Conservation (phyloP, 1,140 invertebrate species). For the Drosophila suzukii region DNA sequence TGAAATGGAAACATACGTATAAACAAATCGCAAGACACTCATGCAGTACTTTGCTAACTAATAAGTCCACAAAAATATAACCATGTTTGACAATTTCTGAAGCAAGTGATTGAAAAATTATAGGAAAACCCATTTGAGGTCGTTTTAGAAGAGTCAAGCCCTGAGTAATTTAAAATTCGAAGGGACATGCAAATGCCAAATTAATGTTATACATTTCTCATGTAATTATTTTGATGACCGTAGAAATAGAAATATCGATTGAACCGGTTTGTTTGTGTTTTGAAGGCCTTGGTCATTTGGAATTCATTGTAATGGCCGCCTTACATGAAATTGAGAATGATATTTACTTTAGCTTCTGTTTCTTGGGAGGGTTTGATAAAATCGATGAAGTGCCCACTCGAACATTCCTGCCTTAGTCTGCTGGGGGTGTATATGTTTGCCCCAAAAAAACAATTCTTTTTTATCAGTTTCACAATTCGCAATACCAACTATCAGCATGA, state of each 20-base stretch:
- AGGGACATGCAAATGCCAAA: conserved; percentile 31
- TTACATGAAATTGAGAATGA: neutral
- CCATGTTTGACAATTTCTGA: neutral
- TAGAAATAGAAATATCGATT: conserved; percentile 8
- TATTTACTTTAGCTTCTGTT: neutral
- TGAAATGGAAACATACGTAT: neutral
- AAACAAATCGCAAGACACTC: neutral
- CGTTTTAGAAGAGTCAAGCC: neutral
- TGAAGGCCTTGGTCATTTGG: conserved; percentile 11
- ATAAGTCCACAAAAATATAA: conserved; percentile 22
- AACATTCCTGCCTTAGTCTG: conserved; percentile 12
- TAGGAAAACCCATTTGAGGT: neutral
- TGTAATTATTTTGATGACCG: conserved; percentile 19
- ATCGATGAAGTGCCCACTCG: neutral
- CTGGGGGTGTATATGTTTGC: conserved; percentile 8
- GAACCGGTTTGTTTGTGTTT: neutral
- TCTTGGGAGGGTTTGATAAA: neutral
- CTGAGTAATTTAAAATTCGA: neutral
- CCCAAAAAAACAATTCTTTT: neutral
- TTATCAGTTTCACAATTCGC: conserved; percentile 47
- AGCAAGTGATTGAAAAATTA: neutral
- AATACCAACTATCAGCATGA: conserved; percentile 53
- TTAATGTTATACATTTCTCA: conserved; percentile 8
- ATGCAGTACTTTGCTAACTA: neutral
- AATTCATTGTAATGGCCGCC: conserved; percentile 1